These are phyloP conservation scores for Melipona bicolor DNA, from an alignment of 2,888 invertebrate genomes.

Conservation along the genomic window DNA sequence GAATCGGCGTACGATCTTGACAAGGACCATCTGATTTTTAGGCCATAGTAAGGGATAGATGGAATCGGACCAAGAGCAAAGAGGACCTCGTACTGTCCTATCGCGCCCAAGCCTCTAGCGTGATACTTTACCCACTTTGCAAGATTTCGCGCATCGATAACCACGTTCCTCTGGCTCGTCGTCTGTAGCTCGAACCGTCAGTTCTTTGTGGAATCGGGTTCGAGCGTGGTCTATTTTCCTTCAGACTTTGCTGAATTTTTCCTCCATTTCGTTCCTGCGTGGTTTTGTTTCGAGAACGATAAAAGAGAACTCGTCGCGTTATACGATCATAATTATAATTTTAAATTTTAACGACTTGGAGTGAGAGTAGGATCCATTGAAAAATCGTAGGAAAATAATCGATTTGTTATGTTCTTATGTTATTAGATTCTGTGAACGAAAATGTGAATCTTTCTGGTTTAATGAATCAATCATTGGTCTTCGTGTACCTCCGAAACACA, in stretches of 20 bases:
- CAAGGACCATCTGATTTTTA: conserved; percentile 32
- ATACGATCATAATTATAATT: no score
- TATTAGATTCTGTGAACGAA: no score
- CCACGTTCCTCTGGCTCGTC: conserved; percentile 33
- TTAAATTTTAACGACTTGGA: no score
- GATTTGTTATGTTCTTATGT: no score
- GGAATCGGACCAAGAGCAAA: background rate
- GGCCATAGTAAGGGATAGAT: background rate
- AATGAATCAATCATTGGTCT: no score
- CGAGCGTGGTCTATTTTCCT: conserved; percentile 36
- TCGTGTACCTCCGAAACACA: no score
- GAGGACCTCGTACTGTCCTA: background rate
- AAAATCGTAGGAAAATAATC: no score
- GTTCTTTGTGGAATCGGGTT: conserved; percentile 33
- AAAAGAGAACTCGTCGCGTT: background rate
- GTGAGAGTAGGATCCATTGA: no score
- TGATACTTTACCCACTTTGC: conserved; percentile 57
- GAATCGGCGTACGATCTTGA: conserved; percentile 69
- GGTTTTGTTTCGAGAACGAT: background rate
- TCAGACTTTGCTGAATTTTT: background rate
- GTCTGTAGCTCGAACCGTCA: conserved; percentile 7
- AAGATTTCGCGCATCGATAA: conserved; percentile 56
- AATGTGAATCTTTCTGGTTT: no score
- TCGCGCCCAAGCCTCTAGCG: background rate
- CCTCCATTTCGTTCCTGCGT: background rate